phyloP scores from a whole-genome alignment of 2,113 vertebrate genomes.

The Ailurus styani region DNA sequence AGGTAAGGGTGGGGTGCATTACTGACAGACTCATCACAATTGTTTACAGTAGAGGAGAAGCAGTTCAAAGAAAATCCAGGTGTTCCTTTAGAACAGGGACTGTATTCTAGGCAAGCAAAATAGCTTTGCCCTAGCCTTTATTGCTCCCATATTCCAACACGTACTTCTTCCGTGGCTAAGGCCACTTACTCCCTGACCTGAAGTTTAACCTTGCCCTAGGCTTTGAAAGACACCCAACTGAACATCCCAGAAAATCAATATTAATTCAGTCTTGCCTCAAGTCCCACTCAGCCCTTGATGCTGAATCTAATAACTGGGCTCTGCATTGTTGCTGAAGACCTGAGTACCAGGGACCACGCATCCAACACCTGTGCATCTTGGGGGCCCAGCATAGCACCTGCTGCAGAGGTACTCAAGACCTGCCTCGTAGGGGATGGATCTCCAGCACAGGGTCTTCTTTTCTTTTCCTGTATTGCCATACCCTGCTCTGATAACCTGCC shows the following conservation, averaged over 20 bases:
- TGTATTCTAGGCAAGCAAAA: background rate
- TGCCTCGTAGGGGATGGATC: background rate
- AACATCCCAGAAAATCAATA: background rate
- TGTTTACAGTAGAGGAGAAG: background rate
- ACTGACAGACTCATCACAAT: background rate
- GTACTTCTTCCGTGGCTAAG: background rate
- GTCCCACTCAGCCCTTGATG: background rate
- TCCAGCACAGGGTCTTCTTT: background rate
- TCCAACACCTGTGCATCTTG: no score
- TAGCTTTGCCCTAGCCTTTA: background rate
- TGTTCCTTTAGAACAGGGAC: background rate
- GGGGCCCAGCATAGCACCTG: background rate
- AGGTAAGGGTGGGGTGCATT: background rate
- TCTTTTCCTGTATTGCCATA: background rate
- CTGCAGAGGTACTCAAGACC: background rate
- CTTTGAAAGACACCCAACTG: background rate
- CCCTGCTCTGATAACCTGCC: background rate
- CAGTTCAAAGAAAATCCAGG: background rate
- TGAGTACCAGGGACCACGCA: background rate
- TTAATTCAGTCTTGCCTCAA: background rate
- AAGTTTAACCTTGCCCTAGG: background rate
- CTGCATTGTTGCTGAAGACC: background rate
- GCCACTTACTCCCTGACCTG: background rate
- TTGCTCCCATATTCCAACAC: background rate
- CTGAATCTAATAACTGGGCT: background rate